Evolutionary conservation across 37 sponge, comb jelly and placozoan species (phyloP), one percentile per base, ranked within the genome.

Genomic region (Theonella swinhoei): DNA sequence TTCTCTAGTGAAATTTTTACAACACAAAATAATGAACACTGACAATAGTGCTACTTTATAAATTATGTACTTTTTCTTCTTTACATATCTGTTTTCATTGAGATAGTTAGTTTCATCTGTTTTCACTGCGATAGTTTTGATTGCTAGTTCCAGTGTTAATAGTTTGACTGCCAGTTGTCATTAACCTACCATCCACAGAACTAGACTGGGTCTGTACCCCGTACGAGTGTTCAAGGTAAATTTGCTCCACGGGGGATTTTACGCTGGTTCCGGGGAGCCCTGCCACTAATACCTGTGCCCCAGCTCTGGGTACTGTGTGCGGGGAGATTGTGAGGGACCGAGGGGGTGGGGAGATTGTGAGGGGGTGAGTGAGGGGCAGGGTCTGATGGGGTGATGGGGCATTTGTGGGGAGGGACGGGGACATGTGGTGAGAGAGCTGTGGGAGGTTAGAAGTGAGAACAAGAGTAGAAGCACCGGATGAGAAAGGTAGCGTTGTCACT

Each of bases 201-300:
- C 14, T 14, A 47, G 54, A 47, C 11, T 14, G 11, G 54, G 54
- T 14, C 54, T 47, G 54, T 47, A 7, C 54, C 14, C 54, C 54
- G 62, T 81, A 81, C 2, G 72, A 81, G 62, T 81, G 82, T 25
- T 81, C 82, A 32, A 40, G 40, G 3, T 68, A 34, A 11, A 81
- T 81, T 62, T 81, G 82, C 39, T 81, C 82, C 62, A 81, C 72
- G 14, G 82, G 82, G 1, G 82, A 81, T 25, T 81, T 70, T 29
- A 81, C 54, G 14, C 54, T 14, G 7, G 54, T 47, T 14, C 54
- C 54, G 11, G 54, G 14, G 14, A 47, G 11, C 14, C 54, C 54
- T 47, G 11, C 54, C 54, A 47, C 54, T 47, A 47, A 17, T 7
- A 47, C 54, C 14, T 47, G 54, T 47, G 54, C 54, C 54, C 54